Evolutionary conservation across 2,888 invertebrate species (phyloP).

Genomic region (Eristalis intricaria): DNA sequence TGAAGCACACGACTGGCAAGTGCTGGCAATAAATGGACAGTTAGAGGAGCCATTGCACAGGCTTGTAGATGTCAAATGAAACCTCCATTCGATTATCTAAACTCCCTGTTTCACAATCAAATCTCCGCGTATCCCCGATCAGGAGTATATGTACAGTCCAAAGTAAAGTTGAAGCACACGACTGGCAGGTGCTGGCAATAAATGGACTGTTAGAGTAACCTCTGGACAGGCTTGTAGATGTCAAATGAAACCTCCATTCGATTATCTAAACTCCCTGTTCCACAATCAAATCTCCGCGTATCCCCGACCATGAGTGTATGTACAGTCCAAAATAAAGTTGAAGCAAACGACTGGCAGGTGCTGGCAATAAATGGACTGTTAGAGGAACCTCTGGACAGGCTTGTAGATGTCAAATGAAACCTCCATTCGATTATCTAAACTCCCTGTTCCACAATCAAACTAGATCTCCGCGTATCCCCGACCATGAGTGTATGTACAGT

Average conservation of each 20-base stretch:
- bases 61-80: conserved; percentile 21
- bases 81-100: not conserved
- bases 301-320: no score
- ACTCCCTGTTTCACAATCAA: not conserved
- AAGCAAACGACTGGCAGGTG: not conserved
- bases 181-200: not conserved
- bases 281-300: not conserved
- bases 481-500: not conserved
- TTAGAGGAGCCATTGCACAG: not conserved
- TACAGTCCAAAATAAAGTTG: not conserved
- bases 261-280: conserved; percentile 8
- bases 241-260: conserved; percentile 7
- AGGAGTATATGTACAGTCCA: not conserved
- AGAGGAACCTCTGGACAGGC: not conserved
- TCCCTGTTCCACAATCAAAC: not conserved
- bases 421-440: conserved; percentile 2
- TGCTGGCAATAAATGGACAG: not conserved
- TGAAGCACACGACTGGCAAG: not conserved
- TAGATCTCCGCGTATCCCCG: no score
- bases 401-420: conserved; percentile 17
- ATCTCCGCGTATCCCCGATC: no score
- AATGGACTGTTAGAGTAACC: not conserved
- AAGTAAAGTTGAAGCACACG: not conserved
- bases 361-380: not conserved
- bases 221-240: conserved; percentile 3